phyloP scores from a whole-genome alignment of 2,113 vertebrate species.

The Paradoxurus hermaphroditus region DNA sequence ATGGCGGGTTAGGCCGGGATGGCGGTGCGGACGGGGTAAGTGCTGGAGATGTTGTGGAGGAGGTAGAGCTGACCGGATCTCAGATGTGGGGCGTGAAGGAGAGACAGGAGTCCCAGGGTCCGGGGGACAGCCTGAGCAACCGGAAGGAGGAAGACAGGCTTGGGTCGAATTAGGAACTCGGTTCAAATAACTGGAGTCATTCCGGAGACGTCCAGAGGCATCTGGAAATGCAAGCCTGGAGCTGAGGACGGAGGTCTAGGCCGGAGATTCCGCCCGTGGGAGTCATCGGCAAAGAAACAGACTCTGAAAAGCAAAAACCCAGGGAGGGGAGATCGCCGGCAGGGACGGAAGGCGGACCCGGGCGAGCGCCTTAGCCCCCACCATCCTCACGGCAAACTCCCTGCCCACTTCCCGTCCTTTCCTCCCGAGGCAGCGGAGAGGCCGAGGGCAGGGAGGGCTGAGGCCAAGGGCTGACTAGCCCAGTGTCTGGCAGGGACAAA shows the following conservation, averaged over 20 bases:
- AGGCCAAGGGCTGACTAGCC: neutral
- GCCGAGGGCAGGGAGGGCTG: neutral
- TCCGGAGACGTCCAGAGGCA: neutral
- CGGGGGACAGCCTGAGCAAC: neutral
- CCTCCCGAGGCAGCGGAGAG: neutral
- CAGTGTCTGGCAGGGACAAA: neutral
- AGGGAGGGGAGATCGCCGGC: neutral
- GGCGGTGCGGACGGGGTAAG: rapidly evolving
- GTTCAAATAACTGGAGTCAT: neutral
- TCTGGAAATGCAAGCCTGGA: neutral
- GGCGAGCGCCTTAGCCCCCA: neutral
- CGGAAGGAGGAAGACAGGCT: neutral
- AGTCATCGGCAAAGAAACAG: neutral
- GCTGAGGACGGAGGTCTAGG: neutral
- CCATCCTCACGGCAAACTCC: neutral
- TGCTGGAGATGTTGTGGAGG: neutral
- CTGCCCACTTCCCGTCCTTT: neutral
- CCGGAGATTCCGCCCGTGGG: neutral
- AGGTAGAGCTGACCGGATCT: neutral
- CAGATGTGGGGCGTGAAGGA: neutral
- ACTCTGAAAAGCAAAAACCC: neutral
- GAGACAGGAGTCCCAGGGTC: neutral
- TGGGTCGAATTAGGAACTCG: neutral
- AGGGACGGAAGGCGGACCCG: too few species aligned
- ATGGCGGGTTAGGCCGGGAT: neutral